Conservation (phyloP, 2,797 vertebrate genomes). For the Bovichtus diacanthus region DNA sequence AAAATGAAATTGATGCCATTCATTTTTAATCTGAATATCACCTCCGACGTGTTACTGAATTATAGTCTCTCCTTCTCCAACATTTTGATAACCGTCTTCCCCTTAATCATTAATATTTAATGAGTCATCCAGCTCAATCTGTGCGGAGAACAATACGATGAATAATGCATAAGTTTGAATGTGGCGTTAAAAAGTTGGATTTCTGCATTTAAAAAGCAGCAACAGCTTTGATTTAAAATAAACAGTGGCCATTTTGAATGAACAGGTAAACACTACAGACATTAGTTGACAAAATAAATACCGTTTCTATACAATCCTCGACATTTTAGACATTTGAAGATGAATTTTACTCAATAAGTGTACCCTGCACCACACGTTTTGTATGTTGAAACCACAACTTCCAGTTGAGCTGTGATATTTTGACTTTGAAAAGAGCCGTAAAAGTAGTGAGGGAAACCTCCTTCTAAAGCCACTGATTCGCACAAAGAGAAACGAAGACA, state of each 20-base stretch:
- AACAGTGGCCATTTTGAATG: background rate
- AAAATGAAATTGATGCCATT: background rate
- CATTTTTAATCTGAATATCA: background rate
- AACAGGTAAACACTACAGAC: background rate
- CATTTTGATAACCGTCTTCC: background rate
- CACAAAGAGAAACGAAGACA: slow-evolving; percentile 9
- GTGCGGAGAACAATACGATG: background rate
- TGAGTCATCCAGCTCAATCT: background rate
- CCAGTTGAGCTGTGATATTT: background rate
- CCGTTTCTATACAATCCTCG: accelerated
- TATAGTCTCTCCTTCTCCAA: background rate
- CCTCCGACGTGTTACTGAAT: background rate
- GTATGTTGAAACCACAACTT: too few species aligned
- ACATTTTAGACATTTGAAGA: background rate
- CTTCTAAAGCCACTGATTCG: slow-evolving; percentile 6
- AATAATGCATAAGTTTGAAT: background rate
- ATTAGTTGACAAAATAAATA: background rate
- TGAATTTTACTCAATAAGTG: background rate
- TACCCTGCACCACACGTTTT: too few species aligned
- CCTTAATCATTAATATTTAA: background rate
- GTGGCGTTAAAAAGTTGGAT: background rate
- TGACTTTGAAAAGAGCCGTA: background rate
- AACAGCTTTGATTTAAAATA: background rate
- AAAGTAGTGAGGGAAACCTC: background rate
- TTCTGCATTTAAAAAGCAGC: background rate